Percentiles rank a stretch among this genome's conserved stretches.
phyloP scores from a whole-genome alignment of 2,888 invertebrate species.

The Mesorhabditis sp. region DNA sequence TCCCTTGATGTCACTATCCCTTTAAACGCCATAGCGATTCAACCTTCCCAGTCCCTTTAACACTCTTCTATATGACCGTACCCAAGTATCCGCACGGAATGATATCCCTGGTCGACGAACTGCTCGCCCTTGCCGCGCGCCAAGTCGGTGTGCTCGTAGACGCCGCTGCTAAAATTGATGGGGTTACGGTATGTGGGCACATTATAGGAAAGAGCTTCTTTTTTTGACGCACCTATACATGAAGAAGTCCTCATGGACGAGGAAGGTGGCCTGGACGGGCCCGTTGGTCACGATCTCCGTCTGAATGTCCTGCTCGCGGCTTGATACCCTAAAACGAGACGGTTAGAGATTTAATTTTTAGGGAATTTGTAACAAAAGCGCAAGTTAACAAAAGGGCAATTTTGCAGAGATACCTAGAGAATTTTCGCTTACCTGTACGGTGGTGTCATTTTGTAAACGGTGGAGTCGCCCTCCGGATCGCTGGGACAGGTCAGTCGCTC shows the following conservation, averaged over 20 bases:
- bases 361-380: not conserved
- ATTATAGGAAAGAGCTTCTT: not conserved
- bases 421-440: slow-evolving; percentile 57
- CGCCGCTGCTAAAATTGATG: slow-evolving; percentile 34
- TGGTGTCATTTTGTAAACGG: slow-evolving; percentile 60
- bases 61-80: slow-evolving; percentile 31
- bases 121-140: slow-evolving; percentile 39
- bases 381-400: not conserved
- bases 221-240: slow-evolving; percentile 71
- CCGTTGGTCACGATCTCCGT: slow-evolving; percentile 83
- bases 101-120: slow-evolving; percentile 65
- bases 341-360: slow-evolving; percentile 1
- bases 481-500: slow-evolving; percentile 57
- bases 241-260: slow-evolving; percentile 87
- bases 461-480: slow-evolving; percentile 41
- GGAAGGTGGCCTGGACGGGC: slow-evolving; percentile 84
- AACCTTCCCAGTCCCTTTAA: too few relatives aligned
- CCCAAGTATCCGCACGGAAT: slow-evolving; percentile 86
- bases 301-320: slow-evolving; percentile 75
- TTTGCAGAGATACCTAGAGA: too few relatives aligned
- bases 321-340: not conserved
- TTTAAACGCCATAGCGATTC: too few relatives aligned
- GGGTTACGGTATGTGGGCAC: not conserved
- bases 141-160: slow-evolving; percentile 69
- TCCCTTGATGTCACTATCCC: not conserved